A percentile compares a stretch with the other conserved stretches of the same genome.
Evolutionary conservation across 2,888 invertebrate genomes (phyloP).

Genomic region (Zygaena filipendulae): DNA sequence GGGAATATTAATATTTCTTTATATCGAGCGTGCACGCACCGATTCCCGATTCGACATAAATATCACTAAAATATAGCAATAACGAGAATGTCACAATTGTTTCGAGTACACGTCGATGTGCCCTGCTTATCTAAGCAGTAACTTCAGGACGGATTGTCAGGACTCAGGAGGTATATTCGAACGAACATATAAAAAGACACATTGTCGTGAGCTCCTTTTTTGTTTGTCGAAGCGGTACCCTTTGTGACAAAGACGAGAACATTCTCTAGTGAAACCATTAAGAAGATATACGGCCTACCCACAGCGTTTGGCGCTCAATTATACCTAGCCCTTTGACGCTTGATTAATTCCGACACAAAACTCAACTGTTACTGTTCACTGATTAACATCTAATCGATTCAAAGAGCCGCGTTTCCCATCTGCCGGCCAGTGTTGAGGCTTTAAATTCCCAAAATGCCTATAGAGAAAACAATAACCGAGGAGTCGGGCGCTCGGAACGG

Average conservation of each 20-base stretch:
- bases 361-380: conserved; percentile 55
- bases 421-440: conserved; percentile 44
- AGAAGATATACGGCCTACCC: conserved; percentile 57
- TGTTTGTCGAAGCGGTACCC: conserved; percentile 38
- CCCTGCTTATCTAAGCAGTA: no score
- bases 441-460: conserved; percentile 47
- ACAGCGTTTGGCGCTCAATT: conserved; percentile 53
- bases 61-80: conserved; percentile 14
- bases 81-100: conserved; percentile 6
- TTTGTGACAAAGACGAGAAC: conserved; percentile 44
- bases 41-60: conserved; percentile 20
- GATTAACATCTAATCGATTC: conserved; percentile 60
- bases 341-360: conserved; percentile 65
- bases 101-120: no score
- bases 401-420: conserved; percentile 57
- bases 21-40: conserved; percentile 48
- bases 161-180: no score
- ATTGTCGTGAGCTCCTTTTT: neutral
- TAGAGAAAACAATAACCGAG: conserved; percentile 58
- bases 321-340: conserved; percentile 58
- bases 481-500: conserved; percentile 43
- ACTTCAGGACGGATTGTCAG: no score
- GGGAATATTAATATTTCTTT: conserved; percentile 59
- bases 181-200: no score
- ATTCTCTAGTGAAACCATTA: conserved; percentile 61